Percentiles rank a stretch among this genome's conserved stretches.
Conservation (phyloP, 2,888 invertebrate genomes). For the Mantis religiosa region DNA sequence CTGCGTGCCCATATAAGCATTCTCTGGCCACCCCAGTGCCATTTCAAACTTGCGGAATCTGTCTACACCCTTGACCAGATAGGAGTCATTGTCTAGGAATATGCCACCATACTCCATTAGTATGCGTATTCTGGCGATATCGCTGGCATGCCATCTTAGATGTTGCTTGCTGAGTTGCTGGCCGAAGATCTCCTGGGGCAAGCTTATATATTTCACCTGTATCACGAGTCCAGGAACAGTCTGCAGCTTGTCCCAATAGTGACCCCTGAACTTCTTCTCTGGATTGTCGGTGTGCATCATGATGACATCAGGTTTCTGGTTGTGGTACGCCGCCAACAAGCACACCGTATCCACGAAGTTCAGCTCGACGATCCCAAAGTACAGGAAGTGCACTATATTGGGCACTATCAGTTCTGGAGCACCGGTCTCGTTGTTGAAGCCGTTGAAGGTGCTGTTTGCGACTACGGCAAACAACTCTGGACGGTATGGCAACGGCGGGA, state of each 20-base stretch:
- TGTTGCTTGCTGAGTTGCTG: not conserved
- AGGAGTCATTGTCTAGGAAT: not conserved
- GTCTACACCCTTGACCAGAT: not conserved
- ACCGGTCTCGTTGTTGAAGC: not conserved
- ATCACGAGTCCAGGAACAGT: not conserved
- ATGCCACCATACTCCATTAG: slow-evolving; percentile 1
- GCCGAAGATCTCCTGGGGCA: not conserved
- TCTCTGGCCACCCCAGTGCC: not conserved
- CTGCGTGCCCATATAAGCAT: not conserved
- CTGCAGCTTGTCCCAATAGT: not conserved
- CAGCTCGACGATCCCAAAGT: not conserved
- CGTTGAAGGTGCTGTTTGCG: not conserved
- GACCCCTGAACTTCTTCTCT: not conserved
- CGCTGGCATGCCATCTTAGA: not conserved
- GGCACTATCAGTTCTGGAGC: not conserved
- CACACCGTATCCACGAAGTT: not conserved
- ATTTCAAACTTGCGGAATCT: slow-evolving; percentile 1
- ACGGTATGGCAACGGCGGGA: not conserved
- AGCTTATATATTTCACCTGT: not conserved
- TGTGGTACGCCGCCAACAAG: not conserved
- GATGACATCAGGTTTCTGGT: not conserved
- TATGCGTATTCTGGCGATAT: not conserved
- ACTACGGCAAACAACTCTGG: not conserved
- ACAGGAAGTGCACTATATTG: slow-evolving; percentile 1
- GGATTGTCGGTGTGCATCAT: not conserved